Evolutionary conservation across 2,888 invertebrate genomes (phyloP).

Genomic region (Polydrusus pterygomalis): DNA sequence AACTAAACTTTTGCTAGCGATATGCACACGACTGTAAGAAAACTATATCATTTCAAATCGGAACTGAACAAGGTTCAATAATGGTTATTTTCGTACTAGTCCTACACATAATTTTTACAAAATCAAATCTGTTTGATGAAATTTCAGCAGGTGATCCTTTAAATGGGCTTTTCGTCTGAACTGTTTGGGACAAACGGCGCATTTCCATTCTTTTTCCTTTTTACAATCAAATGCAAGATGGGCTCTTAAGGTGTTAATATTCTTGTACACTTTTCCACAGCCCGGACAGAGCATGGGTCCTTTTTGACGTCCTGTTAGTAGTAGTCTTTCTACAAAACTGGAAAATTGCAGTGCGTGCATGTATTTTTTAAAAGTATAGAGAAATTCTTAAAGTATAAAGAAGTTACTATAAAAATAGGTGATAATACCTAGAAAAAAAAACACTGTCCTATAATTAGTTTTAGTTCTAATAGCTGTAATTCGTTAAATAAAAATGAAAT

Average conservation of each 20-base stretch:
- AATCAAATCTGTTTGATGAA: background rate
- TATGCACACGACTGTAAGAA: background rate
- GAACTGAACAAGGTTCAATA: too few species aligned
- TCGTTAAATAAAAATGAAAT: too few species aligned
- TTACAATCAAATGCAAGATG: slow-evolving; percentile 66
- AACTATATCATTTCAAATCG: too few species aligned
- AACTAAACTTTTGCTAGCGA: too few species aligned
- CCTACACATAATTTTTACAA: too few species aligned
- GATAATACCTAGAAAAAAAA: too few species aligned
- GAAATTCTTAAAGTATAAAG: too few species aligned
- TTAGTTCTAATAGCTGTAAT: too few species aligned
- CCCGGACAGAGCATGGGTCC: slow-evolving; percentile 1
- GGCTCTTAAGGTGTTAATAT: slow-evolving; percentile 49
- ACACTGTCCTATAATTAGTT: too few species aligned
- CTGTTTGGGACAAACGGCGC: slow-evolving; percentile 55
- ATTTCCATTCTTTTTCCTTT: slow-evolving; percentile 63
- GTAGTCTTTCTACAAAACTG: background rate
- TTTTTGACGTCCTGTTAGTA: background rate
- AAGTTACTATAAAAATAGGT: too few species aligned
- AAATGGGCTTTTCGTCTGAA: slow-evolving; percentile 57
- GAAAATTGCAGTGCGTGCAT: background rate
- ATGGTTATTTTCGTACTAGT: too few species aligned
- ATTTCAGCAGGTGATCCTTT: slow-evolving; percentile 22
- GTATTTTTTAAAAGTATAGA: too few species aligned
- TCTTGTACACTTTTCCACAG: slow-evolving; percentile 48